Conservation (phyloP, 2,113 vertebrate species). For the human (Homo sapiens) region DNA sequence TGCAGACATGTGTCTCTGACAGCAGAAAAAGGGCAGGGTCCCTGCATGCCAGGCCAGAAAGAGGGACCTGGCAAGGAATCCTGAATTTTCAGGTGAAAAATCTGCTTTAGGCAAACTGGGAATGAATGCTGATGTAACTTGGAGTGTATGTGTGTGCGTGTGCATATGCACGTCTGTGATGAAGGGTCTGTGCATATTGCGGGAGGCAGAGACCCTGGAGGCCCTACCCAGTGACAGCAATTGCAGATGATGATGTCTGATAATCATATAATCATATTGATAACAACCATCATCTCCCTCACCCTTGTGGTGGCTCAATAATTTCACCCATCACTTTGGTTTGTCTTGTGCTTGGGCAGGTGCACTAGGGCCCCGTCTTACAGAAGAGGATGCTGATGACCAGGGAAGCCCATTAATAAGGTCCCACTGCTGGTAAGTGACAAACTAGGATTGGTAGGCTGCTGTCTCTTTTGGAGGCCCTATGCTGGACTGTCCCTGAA, state of each 20-base stretch:
- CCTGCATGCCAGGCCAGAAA: accelerated
- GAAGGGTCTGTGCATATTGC: accelerated
- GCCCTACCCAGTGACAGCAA: neutral
- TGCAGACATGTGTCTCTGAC: neutral
- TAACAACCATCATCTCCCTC: no score
- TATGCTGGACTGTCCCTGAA: accelerated
- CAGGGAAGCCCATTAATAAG: neutral
- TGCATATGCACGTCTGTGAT: no score
- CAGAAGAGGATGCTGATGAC: neutral
- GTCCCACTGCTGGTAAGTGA: neutral
- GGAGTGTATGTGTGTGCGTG: no score
- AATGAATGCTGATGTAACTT: neutral
- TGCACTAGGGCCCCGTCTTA: neutral
- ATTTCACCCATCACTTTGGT: no score
- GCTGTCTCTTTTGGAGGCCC: neutral
- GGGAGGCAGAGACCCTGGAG: neutral
- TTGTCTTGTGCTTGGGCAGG: neutral
- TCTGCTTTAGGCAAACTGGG: neutral
- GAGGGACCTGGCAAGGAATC: neutral
- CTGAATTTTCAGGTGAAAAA: neutral
- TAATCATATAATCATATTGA: accelerated
- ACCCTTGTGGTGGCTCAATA: accelerated
- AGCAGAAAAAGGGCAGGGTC: neutral
- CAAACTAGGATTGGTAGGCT: neutral
- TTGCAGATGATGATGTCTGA: neutral